Evolutionary conservation across 2,797 vertebrate species (phyloP).

Genomic region (Kryptolebias ocellatus): DNA sequence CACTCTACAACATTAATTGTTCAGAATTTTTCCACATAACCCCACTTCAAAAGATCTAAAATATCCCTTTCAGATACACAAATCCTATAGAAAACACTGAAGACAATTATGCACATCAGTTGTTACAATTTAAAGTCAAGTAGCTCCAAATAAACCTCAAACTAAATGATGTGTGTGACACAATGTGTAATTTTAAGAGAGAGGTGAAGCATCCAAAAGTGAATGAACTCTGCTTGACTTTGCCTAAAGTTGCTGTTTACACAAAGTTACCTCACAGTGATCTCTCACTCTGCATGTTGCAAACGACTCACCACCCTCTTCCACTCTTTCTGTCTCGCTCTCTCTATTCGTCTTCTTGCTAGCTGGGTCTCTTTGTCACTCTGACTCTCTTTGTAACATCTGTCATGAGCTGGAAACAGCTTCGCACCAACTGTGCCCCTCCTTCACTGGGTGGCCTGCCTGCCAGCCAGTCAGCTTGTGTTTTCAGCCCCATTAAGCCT

Average conservation of each 20-base stretch:
- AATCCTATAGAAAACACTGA: background rate
- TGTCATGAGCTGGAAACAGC: conserved; percentile 71
- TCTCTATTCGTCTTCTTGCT: conserved; percentile 21
- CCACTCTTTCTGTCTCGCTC: conserved; percentile 23
- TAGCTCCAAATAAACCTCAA: conserved; percentile 28
- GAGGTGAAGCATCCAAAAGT: conserved; percentile 31
- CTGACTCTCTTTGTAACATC: conserved; percentile 63
- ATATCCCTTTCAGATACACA: too few species aligned
- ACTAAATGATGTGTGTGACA: conserved; percentile 13
- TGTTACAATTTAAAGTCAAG: conserved; percentile 9
- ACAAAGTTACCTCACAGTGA: conserved; percentile 65
- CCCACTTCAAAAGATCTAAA: too few species aligned
- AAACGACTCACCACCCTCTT: conserved; percentile 58
- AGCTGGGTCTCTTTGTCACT: conserved; percentile 32
- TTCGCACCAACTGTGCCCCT: conserved; percentile 71
- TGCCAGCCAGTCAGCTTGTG: conserved; percentile 70
- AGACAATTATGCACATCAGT: conserved; percentile 15
- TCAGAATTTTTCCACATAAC: too few species aligned
- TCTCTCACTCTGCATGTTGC: conserved; percentile 67
- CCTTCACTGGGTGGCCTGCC: conserved; percentile 57
- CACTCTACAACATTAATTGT: too few species aligned
- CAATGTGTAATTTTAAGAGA: background rate
- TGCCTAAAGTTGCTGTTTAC: conserved; percentile 65
- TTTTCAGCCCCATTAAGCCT: conserved; percentile 79
- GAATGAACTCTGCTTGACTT: conserved; percentile 72